Evolutionary conservation across 1,140 invertebrate species (phyloP).

Genomic region (Hyles vespertilio): DNA sequence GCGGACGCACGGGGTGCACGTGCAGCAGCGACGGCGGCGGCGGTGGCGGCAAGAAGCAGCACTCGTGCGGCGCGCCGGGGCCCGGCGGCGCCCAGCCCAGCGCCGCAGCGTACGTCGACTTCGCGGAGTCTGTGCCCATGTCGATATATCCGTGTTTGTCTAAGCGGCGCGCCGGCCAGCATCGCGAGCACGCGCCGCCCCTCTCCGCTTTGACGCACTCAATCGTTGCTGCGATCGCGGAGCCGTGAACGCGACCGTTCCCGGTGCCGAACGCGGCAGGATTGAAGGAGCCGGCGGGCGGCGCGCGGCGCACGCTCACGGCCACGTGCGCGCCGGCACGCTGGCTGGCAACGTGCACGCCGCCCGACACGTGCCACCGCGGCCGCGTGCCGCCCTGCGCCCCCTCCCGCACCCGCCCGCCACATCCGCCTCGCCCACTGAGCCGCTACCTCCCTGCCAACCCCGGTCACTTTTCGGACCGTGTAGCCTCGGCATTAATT

Average conservation of each 20-base stretch:
- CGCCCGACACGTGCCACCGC: slow-evolving; percentile 33
- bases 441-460: no score
- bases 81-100: background rate
- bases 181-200: slow-evolving; percentile 28
- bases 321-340: slow-evolving; percentile 42
- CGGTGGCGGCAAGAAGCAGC: slow-evolving; percentile 24
- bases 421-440: slow-evolving; percentile 4
- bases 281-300: slow-evolving; percentile 37
- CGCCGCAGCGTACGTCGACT: slow-evolving; percentile 3
- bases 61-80: slow-evolving; percentile 3
- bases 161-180: slow-evolving; percentile 44
- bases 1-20: slow-evolving; percentile 3
- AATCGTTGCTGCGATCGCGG: slow-evolving; percentile 35
- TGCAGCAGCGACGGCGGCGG: slow-evolving; percentile 12
- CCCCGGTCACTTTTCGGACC: no score
- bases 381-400: slow-evolving; percentile 14
- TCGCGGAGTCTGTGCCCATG: slow-evolving; percentile 48
- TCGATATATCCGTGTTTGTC: slow-evolving; percentile 63
- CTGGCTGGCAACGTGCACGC: slow-evolving; percentile 39
- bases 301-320: slow-evolving; percentile 28
- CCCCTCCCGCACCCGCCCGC: slow-evolving; percentile 5
- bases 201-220: slow-evolving; percentile 32
- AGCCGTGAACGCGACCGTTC: slow-evolving; percentile 37
- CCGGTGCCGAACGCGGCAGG: slow-evolving; percentile 37
- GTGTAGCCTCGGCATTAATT: no score